Conservation (phyloP, 1,140 invertebrate genomes). For the Chelonus insularis region DNA sequence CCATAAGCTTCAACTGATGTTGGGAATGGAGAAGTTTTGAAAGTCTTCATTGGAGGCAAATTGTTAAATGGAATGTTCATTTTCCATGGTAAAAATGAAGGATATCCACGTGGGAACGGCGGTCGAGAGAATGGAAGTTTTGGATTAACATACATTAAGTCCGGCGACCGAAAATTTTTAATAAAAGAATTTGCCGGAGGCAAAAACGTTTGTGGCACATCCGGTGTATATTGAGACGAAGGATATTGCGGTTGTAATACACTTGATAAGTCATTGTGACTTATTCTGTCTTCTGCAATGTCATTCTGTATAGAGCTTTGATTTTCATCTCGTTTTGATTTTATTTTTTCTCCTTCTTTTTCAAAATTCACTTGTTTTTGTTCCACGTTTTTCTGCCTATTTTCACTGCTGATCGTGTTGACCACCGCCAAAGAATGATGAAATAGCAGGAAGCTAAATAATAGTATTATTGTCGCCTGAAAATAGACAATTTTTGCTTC, state of each 20-base stretch:
- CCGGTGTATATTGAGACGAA: conserved; percentile 8
- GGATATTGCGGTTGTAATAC: conserved; percentile 43
- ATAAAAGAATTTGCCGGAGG: too few relatives aligned
- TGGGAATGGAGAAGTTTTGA: conserved; percentile 49
- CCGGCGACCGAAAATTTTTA: conserved; percentile 35
- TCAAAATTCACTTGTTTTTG: conserved; percentile 16
- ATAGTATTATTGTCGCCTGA: conserved; percentile 42
- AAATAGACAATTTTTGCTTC: too few relatives aligned
- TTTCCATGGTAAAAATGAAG: too few relatives aligned
- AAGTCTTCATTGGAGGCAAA: conserved; percentile 48
- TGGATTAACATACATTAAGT: conserved; percentile 15
- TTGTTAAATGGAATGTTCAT: conserved; percentile 31
- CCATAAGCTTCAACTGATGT: conserved; percentile 47
- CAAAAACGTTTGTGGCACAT: too few relatives aligned
- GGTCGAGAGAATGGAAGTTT: too few relatives aligned
- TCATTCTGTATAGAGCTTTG: not conserved
- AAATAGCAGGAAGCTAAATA: conserved; percentile 43
- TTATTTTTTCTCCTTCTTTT: conserved; percentile 36
- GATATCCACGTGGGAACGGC: too few relatives aligned
- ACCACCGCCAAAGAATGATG: conserved; percentile 43
- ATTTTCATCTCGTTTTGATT: conserved; percentile 14
- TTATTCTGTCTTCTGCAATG: conserved; percentile 51
- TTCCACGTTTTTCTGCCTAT: not conserved
- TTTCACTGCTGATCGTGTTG: conserved; percentile 41
- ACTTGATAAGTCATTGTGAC: conserved; percentile 34